Conservation (phyloP, 2,797 vertebrate genomes). For the Hylomyscus alleni region DNA sequence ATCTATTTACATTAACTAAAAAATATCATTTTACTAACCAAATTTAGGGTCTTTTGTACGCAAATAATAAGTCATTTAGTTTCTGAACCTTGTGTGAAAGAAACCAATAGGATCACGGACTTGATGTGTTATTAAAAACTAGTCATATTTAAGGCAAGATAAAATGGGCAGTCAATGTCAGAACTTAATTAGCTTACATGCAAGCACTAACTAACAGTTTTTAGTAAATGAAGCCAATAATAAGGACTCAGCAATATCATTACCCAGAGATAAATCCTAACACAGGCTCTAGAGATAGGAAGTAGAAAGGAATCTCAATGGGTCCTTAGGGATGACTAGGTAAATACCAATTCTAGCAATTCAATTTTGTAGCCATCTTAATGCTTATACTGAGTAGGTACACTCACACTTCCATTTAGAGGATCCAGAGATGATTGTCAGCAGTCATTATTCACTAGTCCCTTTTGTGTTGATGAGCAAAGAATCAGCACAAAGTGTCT, state of each 20-base stretch:
- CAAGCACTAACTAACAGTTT: not conserved
- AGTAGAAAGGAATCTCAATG: not conserved
- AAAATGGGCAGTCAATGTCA: conserved; percentile 7
- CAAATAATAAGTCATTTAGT: not conserved
- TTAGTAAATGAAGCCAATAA: not conserved
- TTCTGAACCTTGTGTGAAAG: not conserved
- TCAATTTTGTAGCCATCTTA: not conserved
- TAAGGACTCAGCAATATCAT: not conserved
- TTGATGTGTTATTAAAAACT: not conserved
- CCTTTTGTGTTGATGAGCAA: not conserved
- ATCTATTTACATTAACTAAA: not conserved
- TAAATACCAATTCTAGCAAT: not conserved
- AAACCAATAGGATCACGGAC: not conserved
- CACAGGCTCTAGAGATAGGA: not conserved
- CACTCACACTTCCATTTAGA: not conserved
- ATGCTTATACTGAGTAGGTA: not conserved
- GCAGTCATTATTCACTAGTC: not conserved
- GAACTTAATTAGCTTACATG: not conserved
- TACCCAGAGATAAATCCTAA: not conserved
- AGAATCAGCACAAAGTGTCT: not conserved
- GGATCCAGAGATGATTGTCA: not conserved
- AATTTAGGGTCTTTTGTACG: not conserved
- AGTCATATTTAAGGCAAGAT: not conserved
- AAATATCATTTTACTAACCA: not conserved
- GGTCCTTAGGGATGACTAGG: not conserved